Base-by-base conservation (phyloP, 2,797 vertebrate genomes). In the Chloroceryle amazona region DNA sequence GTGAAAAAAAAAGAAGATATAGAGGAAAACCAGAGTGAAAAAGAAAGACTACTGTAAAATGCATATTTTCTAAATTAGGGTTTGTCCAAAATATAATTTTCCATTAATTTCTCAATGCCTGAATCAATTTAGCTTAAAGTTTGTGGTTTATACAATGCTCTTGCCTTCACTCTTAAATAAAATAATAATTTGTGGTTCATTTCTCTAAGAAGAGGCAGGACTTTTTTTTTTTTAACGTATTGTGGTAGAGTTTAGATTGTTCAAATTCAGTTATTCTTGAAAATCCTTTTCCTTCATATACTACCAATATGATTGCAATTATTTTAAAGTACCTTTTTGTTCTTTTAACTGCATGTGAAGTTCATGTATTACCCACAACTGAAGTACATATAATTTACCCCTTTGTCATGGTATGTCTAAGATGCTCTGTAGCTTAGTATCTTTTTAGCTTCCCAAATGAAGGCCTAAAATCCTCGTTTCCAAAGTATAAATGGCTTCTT, bases 21-120 rank as follows among this genome's bases (percentile, higher is more conserved):
- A 97, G 87, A 92, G 87, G 35, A 94, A 96, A 98, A 91, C 86
- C 74, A 90, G 55, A 89, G 18, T 54, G 46, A 39, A 76, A 84
- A 94, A 95, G 39, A 95, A 93, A 92, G 87, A 42, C 83, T 96
- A 66, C 35, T 72, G 39, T 41, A 60, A 93, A 94, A 87, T 60
- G 31, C 15, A 42, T 33, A 7, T 82, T 96, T 95, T 85, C 81
- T 92, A 91, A 96, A 94, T 90, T 58, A 94, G 72, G 41, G 79
- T 58, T 42, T 78, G 39, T 47, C 4, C 6, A 75, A 90, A 91
- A 51, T 71, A 73, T 85, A 90, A 83, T 89, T 90, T 95, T 70
- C 55, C 46, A 89, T 71, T 31, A 49, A 81, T 95, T 96, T 95
- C 51, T 96, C 70, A 76, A 94, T 85, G 71, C 47, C 11, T 35